Evolutionary conservation across 2,797 vertebrate species (phyloP), one percentile per base, ranked within the genome.

Genomic region (Hoplostethus atlanticus): DNA sequence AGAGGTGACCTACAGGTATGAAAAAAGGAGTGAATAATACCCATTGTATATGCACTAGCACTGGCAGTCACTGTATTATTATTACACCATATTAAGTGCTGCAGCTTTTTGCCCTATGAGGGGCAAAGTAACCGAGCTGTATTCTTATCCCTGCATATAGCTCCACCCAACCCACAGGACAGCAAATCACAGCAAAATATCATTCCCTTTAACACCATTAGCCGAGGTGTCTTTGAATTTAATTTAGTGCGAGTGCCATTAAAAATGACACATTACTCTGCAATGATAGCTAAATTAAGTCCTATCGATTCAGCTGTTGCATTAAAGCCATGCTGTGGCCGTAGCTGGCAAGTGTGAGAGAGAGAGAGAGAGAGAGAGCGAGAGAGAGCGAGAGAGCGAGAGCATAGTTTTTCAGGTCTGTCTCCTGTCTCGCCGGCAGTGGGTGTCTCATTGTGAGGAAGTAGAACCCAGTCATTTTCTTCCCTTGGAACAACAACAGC

Each of bases 281-380:
- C 91, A 91, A 92, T 93, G 92, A 93, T 92, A 91, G 89, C 90
- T 94, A 88, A 92, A 93, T 93, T 87, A 94, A 94, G 88, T 93
- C 87, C 84, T 90, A 93, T 94, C 89, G 93, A 94, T 94, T 93
- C 76, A 64, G 84, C 82, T 74, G 84, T 91, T 92, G 88, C 92
- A 93, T 94, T 94, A 93, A 90, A 88, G 73, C 81, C 64, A 75
- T 85, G 84, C 82, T 84, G 84, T 81, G 87, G 84, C 86, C 61
- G 46, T 77, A 54, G 88, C 87, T 87, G 88, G 84, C 83, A 81
- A 86, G 74, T 77, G 83, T 79, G 76, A 78, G 87, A 83, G 67
- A 66, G 51, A 57, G 73, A 77, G 81, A 40, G 61, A 28, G 51
- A 48, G 53, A 40, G 52, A 66, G 17, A 69, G 64, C 51, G 71